Percentiles rank a stretch among this genome's conserved stretches.
phyloP scores from a whole-genome alignment of 2,113 vertebrate species.

The Chaetura pelagica region DNA sequence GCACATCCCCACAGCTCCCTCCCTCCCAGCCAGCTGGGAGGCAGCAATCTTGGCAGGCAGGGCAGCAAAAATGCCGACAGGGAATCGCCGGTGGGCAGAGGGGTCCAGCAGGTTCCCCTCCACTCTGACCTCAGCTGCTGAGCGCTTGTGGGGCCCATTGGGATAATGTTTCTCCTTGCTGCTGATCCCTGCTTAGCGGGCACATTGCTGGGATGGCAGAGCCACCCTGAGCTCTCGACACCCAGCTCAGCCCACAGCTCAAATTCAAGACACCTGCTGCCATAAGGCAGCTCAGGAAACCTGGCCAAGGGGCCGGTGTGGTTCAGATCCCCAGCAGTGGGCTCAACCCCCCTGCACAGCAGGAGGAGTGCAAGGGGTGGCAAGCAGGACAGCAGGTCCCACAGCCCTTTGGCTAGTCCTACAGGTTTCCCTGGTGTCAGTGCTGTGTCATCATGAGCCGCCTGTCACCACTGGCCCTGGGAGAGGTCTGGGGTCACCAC shows the following conservation, averaged over 20 bases:
- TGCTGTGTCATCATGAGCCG: rapidly evolving
- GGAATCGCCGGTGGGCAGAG: neutral
- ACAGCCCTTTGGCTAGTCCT: neutral
- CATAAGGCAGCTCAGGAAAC: neutral
- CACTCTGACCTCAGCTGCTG: constrained; percentile 43
- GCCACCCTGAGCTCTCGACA: neutral
- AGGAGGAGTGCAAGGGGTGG: rapidly evolving
- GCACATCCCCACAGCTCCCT: neutral
- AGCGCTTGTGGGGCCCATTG: rapidly evolving
- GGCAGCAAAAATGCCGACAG: neutral
- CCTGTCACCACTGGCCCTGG: neutral
- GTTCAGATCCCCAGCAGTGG: neutral
- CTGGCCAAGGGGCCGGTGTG: rapidly evolving
- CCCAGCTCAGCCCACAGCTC: neutral
- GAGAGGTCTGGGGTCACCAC: neutral
- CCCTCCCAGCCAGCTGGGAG: neutral
- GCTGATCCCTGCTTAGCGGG: constrained; percentile 19
- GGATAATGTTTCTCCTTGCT: constrained; percentile 29
- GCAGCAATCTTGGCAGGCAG: neutral
- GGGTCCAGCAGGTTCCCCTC: neutral
- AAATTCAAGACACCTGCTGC: constrained; percentile 38
- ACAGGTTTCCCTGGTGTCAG: neutral
- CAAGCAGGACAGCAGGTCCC: neutral
- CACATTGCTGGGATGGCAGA: constrained; percentile 45
- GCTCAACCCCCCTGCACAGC: neutral